A percentile compares a stretch with the other conserved stretches of the same genome.
Evolutionary conservation across 1,140 invertebrate species (phyloP).

Genomic region (Bombus fervidus): DNA sequence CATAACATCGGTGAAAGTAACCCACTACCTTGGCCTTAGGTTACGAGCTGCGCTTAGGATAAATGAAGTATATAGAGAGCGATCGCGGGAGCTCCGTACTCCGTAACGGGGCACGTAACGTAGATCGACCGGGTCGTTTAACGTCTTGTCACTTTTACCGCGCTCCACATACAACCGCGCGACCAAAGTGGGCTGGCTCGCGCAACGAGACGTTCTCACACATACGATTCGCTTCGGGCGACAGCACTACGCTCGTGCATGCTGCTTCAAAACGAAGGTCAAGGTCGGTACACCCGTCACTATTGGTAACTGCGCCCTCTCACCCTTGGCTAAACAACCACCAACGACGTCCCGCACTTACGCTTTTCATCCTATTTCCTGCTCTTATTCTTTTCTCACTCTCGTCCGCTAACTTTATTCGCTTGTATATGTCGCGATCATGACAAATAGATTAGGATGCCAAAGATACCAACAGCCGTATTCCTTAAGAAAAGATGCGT

Average conservation of each 20-base stretch:
- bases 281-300: constrained; percentile 64
- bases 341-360: not conserved
- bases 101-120: constrained; percentile 60
- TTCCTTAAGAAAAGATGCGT: no score
- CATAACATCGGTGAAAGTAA: constrained; percentile 70
- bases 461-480: not conserved
- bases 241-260: constrained; percentile 49
- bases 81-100: constrained; percentile 24
- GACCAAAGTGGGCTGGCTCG: constrained; percentile 61
- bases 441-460: not conserved
- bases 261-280: constrained; percentile 70
- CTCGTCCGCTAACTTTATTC: not conserved
- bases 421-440: not conserved
- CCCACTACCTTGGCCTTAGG: constrained; percentile 69
- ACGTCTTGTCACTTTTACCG: constrained; percentile 64
- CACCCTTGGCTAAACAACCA: not conserved
- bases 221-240: constrained; percentile 69
- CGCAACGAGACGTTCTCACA: constrained; percentile 55
- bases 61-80: constrained; percentile 52
- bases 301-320: not conserved
- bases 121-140: constrained; percentile 46
- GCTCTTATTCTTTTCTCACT: not conserved
- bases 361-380: not conserved
- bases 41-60: constrained; percentile 60
- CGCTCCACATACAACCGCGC: constrained; percentile 67